phyloP scores from a whole-genome alignment of 1,140 invertebrate species.

The Drosophila athabasca region DNA sequence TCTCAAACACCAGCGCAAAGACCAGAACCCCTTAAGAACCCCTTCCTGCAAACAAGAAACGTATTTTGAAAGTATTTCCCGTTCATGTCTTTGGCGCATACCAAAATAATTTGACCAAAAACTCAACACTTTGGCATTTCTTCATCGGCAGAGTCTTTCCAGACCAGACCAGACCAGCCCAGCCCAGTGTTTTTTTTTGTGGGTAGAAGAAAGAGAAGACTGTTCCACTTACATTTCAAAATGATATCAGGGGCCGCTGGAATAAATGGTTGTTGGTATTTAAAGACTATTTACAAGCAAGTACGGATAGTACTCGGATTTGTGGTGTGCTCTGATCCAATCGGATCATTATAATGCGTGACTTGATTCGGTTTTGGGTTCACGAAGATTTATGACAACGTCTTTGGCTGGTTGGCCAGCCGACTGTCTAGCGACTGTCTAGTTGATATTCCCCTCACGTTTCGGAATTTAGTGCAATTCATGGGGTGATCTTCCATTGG shows the following conservation, averaged over 20 bases:
- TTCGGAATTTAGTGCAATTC: slow-evolving; percentile 66
- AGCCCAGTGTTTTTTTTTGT: too few species aligned
- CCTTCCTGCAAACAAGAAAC: slow-evolving; percentile 12
- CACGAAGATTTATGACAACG: slow-evolving; percentile 68
- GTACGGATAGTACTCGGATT: slow-evolving; percentile 2
- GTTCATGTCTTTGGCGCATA: slow-evolving; percentile 59
- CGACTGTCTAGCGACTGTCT: slow-evolving; percentile 24
- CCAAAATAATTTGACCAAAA: slow-evolving; percentile 59
- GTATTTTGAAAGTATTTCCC: slow-evolving; percentile 41
- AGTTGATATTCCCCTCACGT: slow-evolving; percentile 54
- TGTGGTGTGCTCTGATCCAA: slow-evolving; percentile 3
- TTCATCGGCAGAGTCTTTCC: not conserved
- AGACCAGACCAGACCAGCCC: not conserved
- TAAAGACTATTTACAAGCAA: slow-evolving; percentile 57
- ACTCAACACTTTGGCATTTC: slow-evolving; percentile 64
- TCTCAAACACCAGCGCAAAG: slow-evolving; percentile 17
- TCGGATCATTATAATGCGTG: slow-evolving; percentile 56
- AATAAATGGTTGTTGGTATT: slow-evolving; percentile 13
- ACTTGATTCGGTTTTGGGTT: slow-evolving; percentile 38
- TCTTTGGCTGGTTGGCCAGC: slow-evolving; percentile 24
- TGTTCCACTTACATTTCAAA: slow-evolving; percentile 62
- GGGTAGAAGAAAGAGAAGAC: slow-evolving; percentile 12
- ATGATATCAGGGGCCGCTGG: slow-evolving; percentile 17
- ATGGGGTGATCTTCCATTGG: slow-evolving; percentile 39
- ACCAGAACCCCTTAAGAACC: not conserved